A percentile compares a stretch with the other conserved stretches of the same genome.
These are phyloP conservation scores for Pelmatolapia mariae DNA, from an alignment of 2,113 vertebrate species.

Conservation along the genomic window DNA sequence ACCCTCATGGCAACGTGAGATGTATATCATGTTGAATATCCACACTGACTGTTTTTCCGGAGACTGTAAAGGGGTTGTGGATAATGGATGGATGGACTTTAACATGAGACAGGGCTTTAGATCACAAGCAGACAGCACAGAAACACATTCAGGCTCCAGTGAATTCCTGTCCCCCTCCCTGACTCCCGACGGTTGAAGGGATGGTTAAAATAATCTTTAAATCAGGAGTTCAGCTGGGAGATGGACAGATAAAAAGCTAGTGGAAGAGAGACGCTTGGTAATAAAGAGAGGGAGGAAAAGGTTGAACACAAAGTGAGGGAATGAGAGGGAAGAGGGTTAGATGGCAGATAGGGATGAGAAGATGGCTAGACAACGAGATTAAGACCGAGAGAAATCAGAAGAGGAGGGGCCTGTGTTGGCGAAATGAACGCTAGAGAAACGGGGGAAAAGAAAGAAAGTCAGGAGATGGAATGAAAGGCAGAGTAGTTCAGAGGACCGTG, in stretches of 20 bases:
- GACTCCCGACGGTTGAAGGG: background rate
- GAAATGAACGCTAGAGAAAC: background rate
- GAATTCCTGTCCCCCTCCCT: background rate
- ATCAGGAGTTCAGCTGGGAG: conserved; percentile 37
- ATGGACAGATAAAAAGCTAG: conserved; percentile 31
- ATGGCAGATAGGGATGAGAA: background rate
- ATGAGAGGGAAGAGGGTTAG: background rate
- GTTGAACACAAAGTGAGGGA: background rate
- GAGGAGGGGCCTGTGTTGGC: background rate
- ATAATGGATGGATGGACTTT: conserved; percentile 51
- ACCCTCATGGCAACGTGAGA: conserved; percentile 7
- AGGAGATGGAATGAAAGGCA: background rate
- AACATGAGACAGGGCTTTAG: conserved; percentile 56
- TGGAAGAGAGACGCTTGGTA: background rate
- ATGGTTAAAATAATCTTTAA: conserved; percentile 57
- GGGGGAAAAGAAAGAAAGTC: background rate
- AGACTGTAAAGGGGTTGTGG: conserved; percentile 27
- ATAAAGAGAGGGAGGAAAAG: background rate
- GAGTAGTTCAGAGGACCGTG: background rate
- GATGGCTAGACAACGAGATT: conserved; percentile 23
- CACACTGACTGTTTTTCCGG: conserved; percentile 27
- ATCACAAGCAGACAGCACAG: conserved; percentile 42
- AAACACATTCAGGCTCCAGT: conserved; percentile 43
- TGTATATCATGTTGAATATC: conserved; percentile 43
- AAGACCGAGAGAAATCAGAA: conserved; percentile 3